Evolutionary conservation across 2,113 vertebrate genomes (phyloP).

Genomic region (Dissostichus mawsoni): DNA sequence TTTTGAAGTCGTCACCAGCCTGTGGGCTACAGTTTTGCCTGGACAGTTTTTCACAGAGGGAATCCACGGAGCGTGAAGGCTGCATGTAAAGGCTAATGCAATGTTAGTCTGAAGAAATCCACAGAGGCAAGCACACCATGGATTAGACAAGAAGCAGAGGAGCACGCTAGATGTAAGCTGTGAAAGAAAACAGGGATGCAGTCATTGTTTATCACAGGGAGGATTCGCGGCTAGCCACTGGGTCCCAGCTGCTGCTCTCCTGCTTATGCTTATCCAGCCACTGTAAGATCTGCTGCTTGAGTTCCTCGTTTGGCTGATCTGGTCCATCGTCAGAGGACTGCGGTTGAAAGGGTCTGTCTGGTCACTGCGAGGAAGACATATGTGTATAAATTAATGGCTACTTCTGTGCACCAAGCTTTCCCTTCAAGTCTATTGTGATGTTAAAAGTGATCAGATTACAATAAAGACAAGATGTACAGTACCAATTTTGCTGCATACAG

Average conservation of each 20-base stretch:
- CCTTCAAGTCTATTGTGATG: neutral
- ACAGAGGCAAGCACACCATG: conserved; percentile 59
- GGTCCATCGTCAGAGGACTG: conserved; percentile 99
- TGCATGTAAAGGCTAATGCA: conserved; percentile 49
- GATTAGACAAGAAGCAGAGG: conserved; percentile 60
- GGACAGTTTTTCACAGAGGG: conserved; percentile 38
- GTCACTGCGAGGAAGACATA: conserved; percentile 84
- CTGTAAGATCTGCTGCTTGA: conserved; percentile 93
- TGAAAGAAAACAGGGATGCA: conserved; percentile 40
- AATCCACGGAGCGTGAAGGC: conserved; percentile 54
- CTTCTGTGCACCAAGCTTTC: neutral
- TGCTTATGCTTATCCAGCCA: conserved; percentile 95
- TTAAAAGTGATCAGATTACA: neutral
- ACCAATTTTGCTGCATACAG: neutral
- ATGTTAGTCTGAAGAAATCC: conserved; percentile 48
- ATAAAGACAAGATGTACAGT: neutral
- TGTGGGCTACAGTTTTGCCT: conserved; percentile 51
- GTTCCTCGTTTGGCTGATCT: conserved; percentile 97
- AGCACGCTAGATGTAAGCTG: conserved; percentile 47
- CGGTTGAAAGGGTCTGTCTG: conserved; percentile 99
- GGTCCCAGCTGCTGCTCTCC: conserved; percentile 87
- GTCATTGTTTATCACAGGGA: conserved; percentile 49
- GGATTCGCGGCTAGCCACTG: conserved; percentile 74
- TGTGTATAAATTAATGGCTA: neutral
- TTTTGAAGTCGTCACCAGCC: conserved; percentile 44